A percentile compares a stretch with the other conserved stretches of the same genome.
Evolutionary conservation across 2,113 vertebrate genomes (phyloP).

Genomic region (Paracanthobrama guichenoti): DNA sequence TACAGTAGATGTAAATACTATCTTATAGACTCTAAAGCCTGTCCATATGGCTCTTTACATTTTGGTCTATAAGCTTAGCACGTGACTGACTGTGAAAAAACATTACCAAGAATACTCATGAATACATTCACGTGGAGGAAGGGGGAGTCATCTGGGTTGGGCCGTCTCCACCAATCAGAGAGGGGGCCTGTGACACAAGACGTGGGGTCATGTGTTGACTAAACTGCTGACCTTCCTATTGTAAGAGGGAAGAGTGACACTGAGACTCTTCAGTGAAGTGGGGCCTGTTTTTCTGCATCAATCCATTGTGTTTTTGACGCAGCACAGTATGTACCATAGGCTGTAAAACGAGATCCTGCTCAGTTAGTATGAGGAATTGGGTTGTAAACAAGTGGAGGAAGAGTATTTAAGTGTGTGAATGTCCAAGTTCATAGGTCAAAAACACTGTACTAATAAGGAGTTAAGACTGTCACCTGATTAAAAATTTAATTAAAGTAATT

Average conservation of each 20-base stretch:
- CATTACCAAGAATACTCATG: conserved; percentile 40
- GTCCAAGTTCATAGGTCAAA: neutral
- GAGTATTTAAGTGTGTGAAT: neutral
- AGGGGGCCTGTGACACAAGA: conserved; percentile 27
- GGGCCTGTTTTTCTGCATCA: conserved; percentile 5
- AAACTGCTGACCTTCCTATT: conserved; percentile 42
- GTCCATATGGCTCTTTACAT: neutral
- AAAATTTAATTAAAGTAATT: neutral
- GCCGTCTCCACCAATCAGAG: conserved; percentile 58
- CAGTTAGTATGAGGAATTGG: neutral
- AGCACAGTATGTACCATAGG: conserved; percentile 32
- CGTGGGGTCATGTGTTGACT: conserved; percentile 24
- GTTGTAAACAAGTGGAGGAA: conserved; percentile 13
- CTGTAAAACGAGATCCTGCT: conserved; percentile 2
- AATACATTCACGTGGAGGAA: conserved; percentile 26
- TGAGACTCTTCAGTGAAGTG: conserved; percentile 17
- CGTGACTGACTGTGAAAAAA: conserved; percentile 20
- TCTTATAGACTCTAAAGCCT: neutral
- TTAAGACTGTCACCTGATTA: neutral
- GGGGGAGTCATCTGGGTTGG: conserved; percentile 52
- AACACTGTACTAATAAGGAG: neutral
- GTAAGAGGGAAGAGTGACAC: neutral
- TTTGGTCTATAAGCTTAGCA: conserved; percentile 11
- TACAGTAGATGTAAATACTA: conserved; percentile 4
- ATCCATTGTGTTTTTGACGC: neutral